Percentiles rank a stretch among this genome's conserved stretches.
These are phyloP conservation scores for Tenodera sinensis DNA, from an alignment of 2,888 invertebrate genomes.

Conservation along the genomic window DNA sequence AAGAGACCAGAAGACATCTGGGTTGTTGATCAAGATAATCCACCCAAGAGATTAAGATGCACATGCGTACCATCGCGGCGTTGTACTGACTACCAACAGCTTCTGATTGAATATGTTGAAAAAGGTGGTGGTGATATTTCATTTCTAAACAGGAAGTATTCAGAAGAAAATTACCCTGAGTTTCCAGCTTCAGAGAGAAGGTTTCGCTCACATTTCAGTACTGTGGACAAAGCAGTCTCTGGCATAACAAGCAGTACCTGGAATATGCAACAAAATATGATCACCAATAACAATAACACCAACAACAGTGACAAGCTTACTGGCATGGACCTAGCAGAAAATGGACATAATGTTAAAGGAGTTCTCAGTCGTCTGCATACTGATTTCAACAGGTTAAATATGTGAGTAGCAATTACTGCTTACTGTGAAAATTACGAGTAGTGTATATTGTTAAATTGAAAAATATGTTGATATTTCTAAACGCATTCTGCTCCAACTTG, in stretches of 20 bases:
- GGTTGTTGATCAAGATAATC: neutral
- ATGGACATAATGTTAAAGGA: neutral
- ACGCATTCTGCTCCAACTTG: no score
- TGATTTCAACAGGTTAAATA: slow-evolving; percentile 5
- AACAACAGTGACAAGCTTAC: neutral
- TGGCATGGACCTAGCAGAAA: neutral
- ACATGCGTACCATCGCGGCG: slow-evolving; percentile 5
- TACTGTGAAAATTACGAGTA: no score
- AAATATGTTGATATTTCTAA: no score
- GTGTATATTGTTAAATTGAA: no score
- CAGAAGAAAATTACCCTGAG: neutral
- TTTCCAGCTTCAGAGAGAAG: neutral
- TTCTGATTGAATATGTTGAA: slow-evolving; percentile 5
- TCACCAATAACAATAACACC: neutral
- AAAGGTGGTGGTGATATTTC: neutral
- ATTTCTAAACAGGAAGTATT: neutral
- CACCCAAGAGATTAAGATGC: neutral
- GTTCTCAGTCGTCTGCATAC: neutral
- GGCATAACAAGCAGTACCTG: neutral
- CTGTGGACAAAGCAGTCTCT: neutral
- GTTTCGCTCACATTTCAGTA: neutral
- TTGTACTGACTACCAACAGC: slow-evolving; percentile 4
- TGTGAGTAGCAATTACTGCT: neutral
- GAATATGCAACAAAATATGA: neutral
- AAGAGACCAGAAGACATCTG: neutral